Conservation (phyloP, 2,797 vertebrate genomes). For the Siniperca undulata region DNA sequence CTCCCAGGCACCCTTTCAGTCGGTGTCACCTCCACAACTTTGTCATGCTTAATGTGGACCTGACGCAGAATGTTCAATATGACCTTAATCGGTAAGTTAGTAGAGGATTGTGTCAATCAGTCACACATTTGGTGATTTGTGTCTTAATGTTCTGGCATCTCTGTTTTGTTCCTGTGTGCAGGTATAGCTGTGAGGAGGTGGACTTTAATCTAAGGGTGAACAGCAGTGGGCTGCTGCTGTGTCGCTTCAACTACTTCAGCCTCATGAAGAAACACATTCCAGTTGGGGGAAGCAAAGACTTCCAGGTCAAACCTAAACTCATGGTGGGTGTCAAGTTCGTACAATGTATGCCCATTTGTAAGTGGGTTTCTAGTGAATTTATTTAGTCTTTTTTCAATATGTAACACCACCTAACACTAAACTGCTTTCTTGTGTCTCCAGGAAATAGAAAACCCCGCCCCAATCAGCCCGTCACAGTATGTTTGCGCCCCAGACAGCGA, state of each 20-base stretch:
- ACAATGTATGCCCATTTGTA: not conserved
- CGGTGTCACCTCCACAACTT: slow-evolving; percentile 95
- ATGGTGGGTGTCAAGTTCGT: slow-evolving; percentile 82
- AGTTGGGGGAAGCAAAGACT: slow-evolving; percentile 93
- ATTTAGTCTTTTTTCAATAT: not conserved
- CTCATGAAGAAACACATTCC: slow-evolving; percentile 98
- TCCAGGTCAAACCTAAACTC: slow-evolving; percentile 94
- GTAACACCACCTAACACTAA: not conserved
- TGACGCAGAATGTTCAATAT: slow-evolving; percentile 98
- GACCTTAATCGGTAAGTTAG: slow-evolving; percentile 94
- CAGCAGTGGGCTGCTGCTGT: slow-evolving; percentile 94
- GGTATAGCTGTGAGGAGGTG: slow-evolving; percentile 97
- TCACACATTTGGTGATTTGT: not conserved
- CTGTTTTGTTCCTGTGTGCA: slow-evolving; percentile 63
- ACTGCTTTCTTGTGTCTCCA: slow-evolving; percentile 62
- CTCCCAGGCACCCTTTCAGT: slow-evolving; percentile 86
- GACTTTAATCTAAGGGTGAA: slow-evolving; percentile 97
- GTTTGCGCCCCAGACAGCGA: slow-evolving; percentile 98
- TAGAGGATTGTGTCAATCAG: not conserved
- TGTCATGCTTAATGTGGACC: slow-evolving; percentile 95
- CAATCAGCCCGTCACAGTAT: slow-evolving; percentile 92
- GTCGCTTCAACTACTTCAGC: slow-evolving; percentile 97
- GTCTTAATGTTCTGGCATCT: not conserved
- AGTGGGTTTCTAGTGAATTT: not conserved
- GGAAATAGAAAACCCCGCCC: slow-evolving; percentile 89